phyloP scores from a whole-genome alignment of 2,797 vertebrate species.

The Siniperca undulata region DNA sequence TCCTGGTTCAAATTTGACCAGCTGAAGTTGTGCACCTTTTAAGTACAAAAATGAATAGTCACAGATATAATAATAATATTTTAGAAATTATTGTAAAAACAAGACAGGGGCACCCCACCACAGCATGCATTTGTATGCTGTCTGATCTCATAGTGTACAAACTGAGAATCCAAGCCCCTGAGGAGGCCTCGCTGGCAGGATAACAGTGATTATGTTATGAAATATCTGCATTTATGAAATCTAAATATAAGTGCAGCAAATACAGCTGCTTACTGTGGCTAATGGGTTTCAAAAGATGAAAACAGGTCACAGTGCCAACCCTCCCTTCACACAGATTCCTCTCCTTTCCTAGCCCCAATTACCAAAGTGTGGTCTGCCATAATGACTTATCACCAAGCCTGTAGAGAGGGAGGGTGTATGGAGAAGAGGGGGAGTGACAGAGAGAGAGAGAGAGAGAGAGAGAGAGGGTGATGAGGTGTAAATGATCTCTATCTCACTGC shows the following conservation, averaged over 20 bases:
- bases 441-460: constrained; percentile 1
- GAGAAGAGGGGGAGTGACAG: constrained; percentile 17
- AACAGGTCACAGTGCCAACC: constrained; percentile 53
- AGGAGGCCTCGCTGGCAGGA: constrained; percentile 28
- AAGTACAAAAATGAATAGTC: not conserved
- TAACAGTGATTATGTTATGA: constrained; percentile 41
- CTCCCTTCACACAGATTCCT: constrained; percentile 25
- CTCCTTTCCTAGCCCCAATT: constrained; percentile 65
- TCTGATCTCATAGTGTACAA: constrained; percentile 15
- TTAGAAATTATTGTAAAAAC: not conserved
- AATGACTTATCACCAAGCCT: constrained; percentile 70
- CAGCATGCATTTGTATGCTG: constrained; percentile 10
- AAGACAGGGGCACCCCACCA: not conserved
- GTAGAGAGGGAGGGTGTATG: constrained; percentile 44
- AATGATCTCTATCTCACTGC: constrained; percentile 59
- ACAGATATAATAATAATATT: not conserved
- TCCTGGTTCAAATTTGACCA: not conserved
- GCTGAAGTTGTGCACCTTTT: not conserved
- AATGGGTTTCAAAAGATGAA: constrained; percentile 52
- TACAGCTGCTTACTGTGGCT: constrained; percentile 28
- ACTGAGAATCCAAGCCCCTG: constrained; percentile 26
- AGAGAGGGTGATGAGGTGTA: constrained; percentile 67
- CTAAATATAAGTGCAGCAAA: constrained; percentile 21
- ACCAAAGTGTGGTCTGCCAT: constrained; percentile 64
- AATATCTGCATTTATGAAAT: constrained; percentile 58